Conservation (phyloP, 2,888 invertebrate species). For the Trachelus tabidus region DNA sequence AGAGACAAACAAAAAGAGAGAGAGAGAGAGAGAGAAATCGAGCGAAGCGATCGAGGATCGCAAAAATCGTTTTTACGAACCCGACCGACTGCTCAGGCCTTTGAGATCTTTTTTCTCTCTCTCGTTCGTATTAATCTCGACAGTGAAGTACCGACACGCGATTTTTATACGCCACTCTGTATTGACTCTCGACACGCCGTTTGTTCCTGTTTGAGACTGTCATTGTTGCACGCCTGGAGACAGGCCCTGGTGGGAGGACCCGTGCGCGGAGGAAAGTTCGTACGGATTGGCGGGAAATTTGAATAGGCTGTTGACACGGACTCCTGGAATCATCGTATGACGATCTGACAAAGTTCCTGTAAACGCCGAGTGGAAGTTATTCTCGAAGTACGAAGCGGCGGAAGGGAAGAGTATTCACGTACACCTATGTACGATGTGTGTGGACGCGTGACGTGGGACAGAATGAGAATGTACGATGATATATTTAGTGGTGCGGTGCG, state of each 20-base stretch:
- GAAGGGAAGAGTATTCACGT: not conserved
- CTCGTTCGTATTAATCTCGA: not conserved
- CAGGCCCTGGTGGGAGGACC: not conserved
- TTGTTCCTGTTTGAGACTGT: not conserved
- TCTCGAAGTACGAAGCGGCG: not conserved
- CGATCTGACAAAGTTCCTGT: not conserved
- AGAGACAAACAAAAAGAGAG: not conserved
- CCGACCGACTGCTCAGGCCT: not conserved
- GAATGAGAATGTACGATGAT: not conserved
- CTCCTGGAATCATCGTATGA: not conserved
- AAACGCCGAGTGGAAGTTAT: not conserved
- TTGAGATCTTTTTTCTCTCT: not conserved
- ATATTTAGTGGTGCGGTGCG: not conserved
- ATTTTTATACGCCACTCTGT: not conserved
- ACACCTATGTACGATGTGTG: not conserved
- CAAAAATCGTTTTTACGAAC: not conserved
- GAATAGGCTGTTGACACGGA: not conserved
- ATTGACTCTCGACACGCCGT: not conserved
- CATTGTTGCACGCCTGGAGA: not conserved
- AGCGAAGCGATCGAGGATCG: not conserved
- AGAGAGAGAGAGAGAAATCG: not conserved
- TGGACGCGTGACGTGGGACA: not conserved
- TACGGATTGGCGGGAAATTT: not conserved
- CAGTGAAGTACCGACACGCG: not conserved
- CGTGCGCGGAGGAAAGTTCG: not conserved